Percentiles rank a stretch among this genome's conserved stretches.
These are phyloP conservation scores for Caenorhabditis imperialis DNA, from an alignment of 2,888 invertebrate genomes.

Conservation along the genomic window DNA sequence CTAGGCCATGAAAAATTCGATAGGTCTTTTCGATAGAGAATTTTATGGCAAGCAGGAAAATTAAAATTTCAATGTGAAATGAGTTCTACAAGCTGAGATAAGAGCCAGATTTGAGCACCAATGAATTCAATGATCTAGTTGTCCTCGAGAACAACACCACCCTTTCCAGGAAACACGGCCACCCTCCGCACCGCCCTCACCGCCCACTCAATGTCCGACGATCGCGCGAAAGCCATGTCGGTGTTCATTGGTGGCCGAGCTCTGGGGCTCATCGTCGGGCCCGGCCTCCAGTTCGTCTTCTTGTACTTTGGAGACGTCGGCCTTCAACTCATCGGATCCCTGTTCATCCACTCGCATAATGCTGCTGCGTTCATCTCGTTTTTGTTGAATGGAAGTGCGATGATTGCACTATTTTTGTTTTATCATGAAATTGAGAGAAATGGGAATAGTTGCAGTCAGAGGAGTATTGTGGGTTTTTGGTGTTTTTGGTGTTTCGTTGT, in stretches of 20 bases:
- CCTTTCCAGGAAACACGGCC: slow-evolving; percentile 35
- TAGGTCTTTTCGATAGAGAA: too few species aligned
- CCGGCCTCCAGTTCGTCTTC: slow-evolving; percentile 44
- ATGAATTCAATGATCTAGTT: too few species aligned
- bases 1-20: too few species aligned
- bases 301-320: slow-evolving; percentile 35
- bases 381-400: slow-evolving; percentile 24
- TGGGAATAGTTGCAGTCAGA: slow-evolving; percentile 34
- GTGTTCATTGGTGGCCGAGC: slow-evolving; percentile 44
- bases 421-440: slow-evolving; percentile 37
- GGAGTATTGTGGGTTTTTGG: slow-evolving; percentile 28
- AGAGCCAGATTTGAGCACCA: too few species aligned
- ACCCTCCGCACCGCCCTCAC: slow-evolving; percentile 36
- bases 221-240: slow-evolving; percentile 48
- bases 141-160: too few species aligned
- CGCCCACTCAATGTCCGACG: slow-evolving; percentile 38
- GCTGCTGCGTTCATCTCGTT: slow-evolving; percentile 42
- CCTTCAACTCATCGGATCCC: slow-evolving; percentile 15
- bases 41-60: too few species aligned
- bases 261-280: slow-evolving; percentile 36
- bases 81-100: too few species aligned
- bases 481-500: too few species aligned
- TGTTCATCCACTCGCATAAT: slow-evolving; percentile 45
- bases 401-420: slow-evolving; percentile 13
- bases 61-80: too few species aligned